Evolutionary conservation across 2,113 vertebrate species (phyloP).

Genomic region (Edolisoma coerulescens): DNA sequence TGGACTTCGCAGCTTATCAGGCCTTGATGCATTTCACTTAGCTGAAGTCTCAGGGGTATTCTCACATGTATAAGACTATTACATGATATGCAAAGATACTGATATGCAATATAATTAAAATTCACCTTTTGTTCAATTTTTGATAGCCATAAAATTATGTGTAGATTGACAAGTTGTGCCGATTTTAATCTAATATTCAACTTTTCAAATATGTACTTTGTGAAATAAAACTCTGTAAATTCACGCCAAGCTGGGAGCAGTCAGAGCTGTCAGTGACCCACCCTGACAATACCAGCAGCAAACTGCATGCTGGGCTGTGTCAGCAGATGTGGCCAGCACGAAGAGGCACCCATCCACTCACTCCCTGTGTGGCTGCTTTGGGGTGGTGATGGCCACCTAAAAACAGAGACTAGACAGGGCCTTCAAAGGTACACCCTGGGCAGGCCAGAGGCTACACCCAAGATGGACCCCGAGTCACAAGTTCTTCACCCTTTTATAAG

Average conservation of each 20-base stretch:
- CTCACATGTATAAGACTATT: neutral
- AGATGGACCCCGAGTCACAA: no score
- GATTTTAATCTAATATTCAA: neutral
- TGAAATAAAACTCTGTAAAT: neutral
- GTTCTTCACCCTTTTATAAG: no score
- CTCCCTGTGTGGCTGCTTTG: neutral
- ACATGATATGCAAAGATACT: neutral
- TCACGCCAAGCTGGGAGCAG: rapidly evolving
- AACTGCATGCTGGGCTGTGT: neutral
- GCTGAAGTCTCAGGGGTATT: neutral
- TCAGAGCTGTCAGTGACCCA: neutral
- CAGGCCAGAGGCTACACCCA: no score
- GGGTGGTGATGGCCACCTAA: no score
- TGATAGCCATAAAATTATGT: neutral
- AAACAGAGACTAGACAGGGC: no score
- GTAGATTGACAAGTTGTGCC: neutral
- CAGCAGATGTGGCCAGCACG: neutral
- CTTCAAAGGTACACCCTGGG: no score
- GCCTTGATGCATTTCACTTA: neutral
- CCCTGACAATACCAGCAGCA: rapidly evolving
- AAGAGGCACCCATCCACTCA: neutral
- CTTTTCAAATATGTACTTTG: neutral
- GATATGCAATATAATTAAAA: neutral
- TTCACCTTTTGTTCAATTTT: neutral
- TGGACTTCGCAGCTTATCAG: neutral